Percentiles rank a stretch among this genome's conserved stretches.
Conservation (phyloP, 2,113 vertebrate species). For the Arvicanthis niloticus region DNA sequence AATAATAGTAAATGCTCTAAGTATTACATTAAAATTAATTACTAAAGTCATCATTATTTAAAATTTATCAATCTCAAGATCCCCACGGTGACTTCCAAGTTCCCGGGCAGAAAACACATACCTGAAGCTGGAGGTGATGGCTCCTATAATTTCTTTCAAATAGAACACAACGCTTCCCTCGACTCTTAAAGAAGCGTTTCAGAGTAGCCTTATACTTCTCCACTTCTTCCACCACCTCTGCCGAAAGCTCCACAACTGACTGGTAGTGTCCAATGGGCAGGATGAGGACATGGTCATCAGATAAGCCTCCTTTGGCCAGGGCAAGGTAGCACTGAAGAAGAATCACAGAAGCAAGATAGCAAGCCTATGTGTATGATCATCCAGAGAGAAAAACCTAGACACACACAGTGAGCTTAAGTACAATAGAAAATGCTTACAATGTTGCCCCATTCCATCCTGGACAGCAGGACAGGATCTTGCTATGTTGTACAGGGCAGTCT, state of each 20-base stretch:
- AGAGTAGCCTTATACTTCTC: conserved; percentile 93
- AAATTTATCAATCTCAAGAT: conserved; percentile 25
- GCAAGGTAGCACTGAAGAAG: conserved; percentile 95
- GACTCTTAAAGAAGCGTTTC: conserved; percentile 92
- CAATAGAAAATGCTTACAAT: neutral
- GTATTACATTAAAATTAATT: conserved; percentile 11
- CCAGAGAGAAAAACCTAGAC: neutral
- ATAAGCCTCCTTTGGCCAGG: conserved; percentile 96
- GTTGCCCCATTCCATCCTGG: neutral
- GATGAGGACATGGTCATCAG: conserved; percentile 93
- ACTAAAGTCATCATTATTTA: conserved; percentile 13
- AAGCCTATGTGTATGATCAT: neutral
- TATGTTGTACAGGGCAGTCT: neutral
- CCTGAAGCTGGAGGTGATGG: conserved; percentile 98
- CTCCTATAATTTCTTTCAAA: conserved; percentile 98
- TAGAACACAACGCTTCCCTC: conserved; percentile 91
- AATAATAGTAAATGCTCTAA: neutral
- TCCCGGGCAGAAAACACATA: conserved; percentile 72
- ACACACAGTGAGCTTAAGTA: neutral
- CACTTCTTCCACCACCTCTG: conserved; percentile 95
- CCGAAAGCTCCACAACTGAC: conserved; percentile 94
- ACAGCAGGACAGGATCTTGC: neutral
- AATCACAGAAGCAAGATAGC: conserved; percentile 39
- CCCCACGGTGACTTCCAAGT: neutral
- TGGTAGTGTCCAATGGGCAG: conserved; percentile 97